These are phyloP conservation scores for Ceratosolen fusciceps DNA, from an alignment of 1,140 invertebrate genomes.

Conservation along the genomic window DNA sequence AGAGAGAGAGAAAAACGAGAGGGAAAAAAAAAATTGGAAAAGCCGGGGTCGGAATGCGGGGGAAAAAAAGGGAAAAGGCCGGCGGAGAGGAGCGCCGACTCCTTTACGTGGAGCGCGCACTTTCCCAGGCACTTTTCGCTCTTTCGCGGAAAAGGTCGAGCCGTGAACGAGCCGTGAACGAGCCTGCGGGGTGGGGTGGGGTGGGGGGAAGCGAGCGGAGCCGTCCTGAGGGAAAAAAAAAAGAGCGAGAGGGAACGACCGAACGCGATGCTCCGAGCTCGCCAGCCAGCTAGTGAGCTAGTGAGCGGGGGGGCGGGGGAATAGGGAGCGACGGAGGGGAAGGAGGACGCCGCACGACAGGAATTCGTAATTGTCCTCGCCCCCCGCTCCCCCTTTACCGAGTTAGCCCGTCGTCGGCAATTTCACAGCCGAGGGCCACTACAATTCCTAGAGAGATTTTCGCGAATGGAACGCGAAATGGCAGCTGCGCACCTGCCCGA, in stretches of 20 bases:
- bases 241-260: not conserved
- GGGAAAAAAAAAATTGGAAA: not conserved
- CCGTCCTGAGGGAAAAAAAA: not conserved
- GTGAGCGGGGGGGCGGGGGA: not conserved
- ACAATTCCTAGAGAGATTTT: slow-evolving; percentile 12
- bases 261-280: too few relatives aligned
- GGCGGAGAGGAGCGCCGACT: not conserved
- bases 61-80: not conserved
- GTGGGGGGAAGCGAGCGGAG: too few relatives aligned
- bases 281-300: too few relatives aligned
- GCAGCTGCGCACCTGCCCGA: not conserved
- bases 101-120: not conserved
- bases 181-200: too few relatives aligned
- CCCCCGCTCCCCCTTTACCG: not conserved
- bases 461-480: not conserved
- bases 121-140: slow-evolving; percentile 35
- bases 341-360: not conserved
- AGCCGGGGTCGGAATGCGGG: not conserved
- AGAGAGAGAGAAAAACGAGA: not conserved
- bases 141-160: too few relatives aligned
- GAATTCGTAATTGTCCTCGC: not conserved
- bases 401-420: too few relatives aligned
- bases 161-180: too few relatives aligned
- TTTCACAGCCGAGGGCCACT: too few relatives aligned
- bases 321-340: not conserved